A percentile compares a stretch with the other conserved stretches of the same genome.
Evolutionary conservation across 2,113 vertebrate genomes (phyloP).

Genomic region (Lota lota): DNA sequence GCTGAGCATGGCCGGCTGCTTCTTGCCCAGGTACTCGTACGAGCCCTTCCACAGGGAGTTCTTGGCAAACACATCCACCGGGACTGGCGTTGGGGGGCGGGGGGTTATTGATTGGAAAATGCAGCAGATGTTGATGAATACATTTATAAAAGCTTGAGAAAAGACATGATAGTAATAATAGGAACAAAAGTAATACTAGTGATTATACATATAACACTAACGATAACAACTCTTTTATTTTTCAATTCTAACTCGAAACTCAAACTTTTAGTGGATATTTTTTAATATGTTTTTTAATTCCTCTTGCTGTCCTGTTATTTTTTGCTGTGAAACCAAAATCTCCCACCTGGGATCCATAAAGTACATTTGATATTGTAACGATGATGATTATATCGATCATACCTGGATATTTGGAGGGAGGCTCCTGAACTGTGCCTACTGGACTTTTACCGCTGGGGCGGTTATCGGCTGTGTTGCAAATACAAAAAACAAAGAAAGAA

Average conservation of each 20-base stretch:
- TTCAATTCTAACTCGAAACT: no score
- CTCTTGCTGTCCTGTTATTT: no score
- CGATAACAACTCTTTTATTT: no score
- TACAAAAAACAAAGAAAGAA: no score
- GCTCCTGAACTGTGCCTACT: conserved; percentile 84
- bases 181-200: neutral
- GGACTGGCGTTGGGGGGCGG: conserved; percentile 71
- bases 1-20: conserved; percentile 94
- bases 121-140: neutral
- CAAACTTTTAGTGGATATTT: no score
- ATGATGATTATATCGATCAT: neutral
- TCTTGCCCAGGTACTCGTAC: conserved; percentile 95
- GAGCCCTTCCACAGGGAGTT: conserved; percentile 97
- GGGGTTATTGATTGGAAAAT: neutral
- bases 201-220: neutral
- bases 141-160: neutral
- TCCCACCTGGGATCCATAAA: no score
- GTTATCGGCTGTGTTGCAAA: conserved; percentile 78
- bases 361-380: no score
- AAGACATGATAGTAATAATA: neutral
- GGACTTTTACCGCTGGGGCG: conserved; percentile 86
- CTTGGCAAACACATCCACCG: conserved; percentile 89
- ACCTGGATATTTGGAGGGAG: conserved; percentile 84
- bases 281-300: no score
- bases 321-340: no score